Evolutionary conservation across 2,113 vertebrate genomes (phyloP).

Genomic region (Athene cunicularia): DNA sequence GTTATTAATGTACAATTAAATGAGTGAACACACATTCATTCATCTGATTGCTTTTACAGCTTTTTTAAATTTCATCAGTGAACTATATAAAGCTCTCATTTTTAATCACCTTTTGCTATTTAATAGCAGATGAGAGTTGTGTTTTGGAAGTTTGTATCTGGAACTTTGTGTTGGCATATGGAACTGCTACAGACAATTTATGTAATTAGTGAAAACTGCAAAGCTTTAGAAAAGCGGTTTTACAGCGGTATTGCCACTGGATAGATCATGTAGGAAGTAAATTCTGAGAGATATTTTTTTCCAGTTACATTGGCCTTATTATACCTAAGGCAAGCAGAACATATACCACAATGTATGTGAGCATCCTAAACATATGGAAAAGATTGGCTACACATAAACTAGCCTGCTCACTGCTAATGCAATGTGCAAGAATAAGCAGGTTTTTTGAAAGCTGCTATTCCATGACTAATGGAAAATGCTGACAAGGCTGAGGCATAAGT

Average conservation of each 20-base stretch:
- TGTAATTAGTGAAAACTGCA: not conserved
- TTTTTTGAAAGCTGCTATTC: not conserved
- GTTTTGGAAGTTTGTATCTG: not conserved
- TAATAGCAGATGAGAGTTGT: not conserved
- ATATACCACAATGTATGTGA: not conserved
- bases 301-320: not conserved
- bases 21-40: not conserved
- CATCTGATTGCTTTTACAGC: not conserved
- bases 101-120: not conserved
- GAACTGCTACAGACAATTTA: not conserved
- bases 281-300: not conserved
- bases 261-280: not conserved
- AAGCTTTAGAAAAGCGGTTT: not conserved
- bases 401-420: not conserved
- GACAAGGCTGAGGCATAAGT: not conserved
- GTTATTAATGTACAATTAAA: constrained; percentile 5
- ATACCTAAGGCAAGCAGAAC: not conserved
- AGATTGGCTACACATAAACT: not conserved
- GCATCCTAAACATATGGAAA: not conserved
- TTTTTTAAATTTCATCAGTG: not conserved
- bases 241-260: not conserved
- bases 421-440: not conserved
- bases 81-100: not conserved
- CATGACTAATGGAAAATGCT: not conserved
- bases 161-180: not conserved